A percentile compares a stretch with the other conserved stretches of the same genome.
Evolutionary conservation across 2,888 invertebrate species (phyloP).

Genomic region (Epistrophe grossulariae): DNA sequence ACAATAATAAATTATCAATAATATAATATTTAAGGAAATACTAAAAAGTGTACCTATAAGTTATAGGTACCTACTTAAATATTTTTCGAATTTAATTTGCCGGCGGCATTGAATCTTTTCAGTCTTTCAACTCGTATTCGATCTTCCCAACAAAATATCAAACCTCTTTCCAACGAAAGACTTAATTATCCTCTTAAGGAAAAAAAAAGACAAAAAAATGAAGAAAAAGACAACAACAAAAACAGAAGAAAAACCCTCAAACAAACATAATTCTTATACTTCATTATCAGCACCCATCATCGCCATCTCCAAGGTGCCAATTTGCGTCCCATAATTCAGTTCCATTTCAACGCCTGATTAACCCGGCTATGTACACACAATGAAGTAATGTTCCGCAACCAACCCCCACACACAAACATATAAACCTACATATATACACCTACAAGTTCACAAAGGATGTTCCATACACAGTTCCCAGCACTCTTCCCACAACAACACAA

Average conservation of each 20-base stretch:
- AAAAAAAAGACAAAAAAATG: neutral
- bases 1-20: no score
- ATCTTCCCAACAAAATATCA: neutral
- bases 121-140: conserved; percentile 1
- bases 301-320: conserved; percentile 76
- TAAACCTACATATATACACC: conserved; percentile 38
- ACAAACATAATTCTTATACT: conserved; percentile 75
- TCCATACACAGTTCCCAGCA: conserved; percentile 29
- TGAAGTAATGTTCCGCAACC: conserved; percentile 76
- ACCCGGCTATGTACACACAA: conserved; percentile 75
- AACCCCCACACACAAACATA: conserved; percentile 51
- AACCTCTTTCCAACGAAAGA: conserved; percentile 52
- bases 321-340: conserved; percentile 76
- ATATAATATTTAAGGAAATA: no score
- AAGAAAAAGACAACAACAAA: neutral
- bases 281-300: conserved; percentile 75
- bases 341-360: conserved; percentile 76
- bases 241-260: conserved; percentile 44
- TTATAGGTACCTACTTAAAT: no score
- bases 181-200: conserved; percentile 72
- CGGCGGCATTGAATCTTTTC: conserved; percentile 45
- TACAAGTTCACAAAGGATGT: conserved; percentile 72
- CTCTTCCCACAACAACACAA: conserved; percentile 64
- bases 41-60: no score
- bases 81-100: conserved; percentile 22